Base-by-base conservation (phyloP, 2,888 invertebrate genomes). In the Formica aserva region DNA sequence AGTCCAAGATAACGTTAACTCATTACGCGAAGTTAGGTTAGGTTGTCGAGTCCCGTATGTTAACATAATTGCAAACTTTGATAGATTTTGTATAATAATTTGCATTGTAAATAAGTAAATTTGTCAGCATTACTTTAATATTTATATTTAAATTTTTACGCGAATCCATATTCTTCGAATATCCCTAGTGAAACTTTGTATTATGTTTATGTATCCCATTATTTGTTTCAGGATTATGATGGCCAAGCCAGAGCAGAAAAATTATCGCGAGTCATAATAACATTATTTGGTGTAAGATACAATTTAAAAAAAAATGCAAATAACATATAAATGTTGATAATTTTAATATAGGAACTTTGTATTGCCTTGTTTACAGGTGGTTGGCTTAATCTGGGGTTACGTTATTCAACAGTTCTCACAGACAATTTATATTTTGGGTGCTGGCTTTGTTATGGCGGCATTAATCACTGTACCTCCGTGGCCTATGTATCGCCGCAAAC, bases 371-470 rank as follows among this genome's bases (percentile, higher is more conserved):
- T 81, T 88, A 26, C 92, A 96, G 96, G 95, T 97, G 87, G 98
- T 98, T 77, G 99, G 99, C 11, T 96, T 99, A 81, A 95, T 97
- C 78, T 98, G 98, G 98, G 99, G 99, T 57, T 99, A 98, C 92
- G 96, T 98, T 72, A 98, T 98, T 88, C 99, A 99, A 94, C 98
- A 99, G 94, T 99, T 99, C 94, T 99, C 99, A 0, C 98, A 98
- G 94, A 98, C 99, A 1, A 98, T 99, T 45, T 98, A 98, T 92
- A 98, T 99, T 92, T 95, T 99, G 71, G 98, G 98, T 48, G 98
- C 98, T 91, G 99, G 99, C 86, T 98, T 99, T 93, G 95, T 97
- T 1, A 95, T 99, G 86, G 98, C 99, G 65, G 97, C 98, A 60
- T 95, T 99, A 92, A 97, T 98, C 65, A 98, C 98, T 0, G 97